Evolutionary conservation across 2,113 vertebrate species (phyloP), one percentile per base, ranked within the genome.

Genomic region (Sceloporus tristichus): DNA sequence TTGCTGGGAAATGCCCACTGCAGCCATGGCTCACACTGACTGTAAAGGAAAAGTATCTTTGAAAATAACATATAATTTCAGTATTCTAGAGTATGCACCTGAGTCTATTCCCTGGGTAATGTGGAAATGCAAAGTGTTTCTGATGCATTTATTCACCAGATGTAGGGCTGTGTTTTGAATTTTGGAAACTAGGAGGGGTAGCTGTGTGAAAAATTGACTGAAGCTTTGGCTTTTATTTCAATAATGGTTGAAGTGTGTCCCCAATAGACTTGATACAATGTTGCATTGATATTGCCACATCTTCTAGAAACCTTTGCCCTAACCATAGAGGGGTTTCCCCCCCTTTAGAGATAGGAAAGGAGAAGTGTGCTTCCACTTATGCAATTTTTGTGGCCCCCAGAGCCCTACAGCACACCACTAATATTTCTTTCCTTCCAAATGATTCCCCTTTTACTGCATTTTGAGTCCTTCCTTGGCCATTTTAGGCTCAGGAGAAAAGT

Each of bases 1-100:
- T 16, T 23, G 2, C 59, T 85, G 53, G 48, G 84, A 83, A 85
- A 81, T 90, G 87, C 34, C 83, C 84, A 92, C 79, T 65, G 89
- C 81, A 75, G 56, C 86, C 56, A 0, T 0, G 2, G 23, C 8
- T 78, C 56, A 79, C 65, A 86, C 19, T 73, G 89, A 87, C 5
- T 0, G 13, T 83, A 59, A 83, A 85, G 25, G 71, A 77, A 86
- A 54, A 93, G 88, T 40, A 0, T 14, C 23, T 68, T 83, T 86
- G 75, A 66, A 86, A 93, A 88, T 85, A 42, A n/a, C 53, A 56
- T 66, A 92, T 86, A 78, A 42, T 82, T 53, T 3, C 54, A 25
- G 29, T 92, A 79, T 40, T 82, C 77, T 25, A 56, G 34, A 48
- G 42, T n/a, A 87, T 16, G 80, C n/a, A 87, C 77, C 65, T 56